Evolutionary conservation across 2,888 invertebrate genomes (phyloP).

Genomic region (Ypsolopha sequella): DNA sequence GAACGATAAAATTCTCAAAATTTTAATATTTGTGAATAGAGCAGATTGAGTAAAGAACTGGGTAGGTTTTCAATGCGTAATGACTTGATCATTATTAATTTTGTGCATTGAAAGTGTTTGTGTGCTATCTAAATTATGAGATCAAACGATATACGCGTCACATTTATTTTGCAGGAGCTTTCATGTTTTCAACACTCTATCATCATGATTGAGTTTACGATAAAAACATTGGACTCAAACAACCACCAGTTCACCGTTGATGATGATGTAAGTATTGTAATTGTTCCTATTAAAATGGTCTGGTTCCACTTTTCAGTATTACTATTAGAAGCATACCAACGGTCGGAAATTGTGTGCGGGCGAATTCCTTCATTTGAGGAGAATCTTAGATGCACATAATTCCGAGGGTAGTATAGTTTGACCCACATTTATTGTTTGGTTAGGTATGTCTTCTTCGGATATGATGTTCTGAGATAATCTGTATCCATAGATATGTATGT

Average conservation of each 20-base stretch:
- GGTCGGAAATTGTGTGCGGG: not conserved
- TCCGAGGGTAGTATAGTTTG: not conserved
- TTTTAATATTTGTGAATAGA: not conserved
- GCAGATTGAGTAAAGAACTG: not conserved
- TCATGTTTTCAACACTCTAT: constrained; percentile 38
- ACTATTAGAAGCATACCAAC: not conserved
- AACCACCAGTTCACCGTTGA: constrained; percentile 86
- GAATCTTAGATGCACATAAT: not conserved
- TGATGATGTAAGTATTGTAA: constrained; percentile 80
- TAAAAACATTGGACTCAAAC: constrained; percentile 90
- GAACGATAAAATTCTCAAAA: not conserved
- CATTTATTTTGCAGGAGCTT: constrained; percentile 12
- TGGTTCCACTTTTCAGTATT: not conserved
- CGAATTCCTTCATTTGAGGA: not conserved
- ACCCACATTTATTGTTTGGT: not conserved
- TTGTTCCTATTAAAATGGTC: not conserved
- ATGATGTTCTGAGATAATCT: too few relatives aligned
- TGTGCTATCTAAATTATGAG: not conserved
- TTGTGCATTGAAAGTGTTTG: not conserved
- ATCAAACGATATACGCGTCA: not conserved
- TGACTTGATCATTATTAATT: not conserved
- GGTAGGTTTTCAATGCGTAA: not conserved
- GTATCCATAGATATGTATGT: too few relatives aligned
- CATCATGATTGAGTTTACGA: constrained; percentile 89
- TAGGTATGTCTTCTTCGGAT: too few relatives aligned